Conservation (phyloP, 2,888 invertebrate genomes). For the Dicycla oo region DNA sequence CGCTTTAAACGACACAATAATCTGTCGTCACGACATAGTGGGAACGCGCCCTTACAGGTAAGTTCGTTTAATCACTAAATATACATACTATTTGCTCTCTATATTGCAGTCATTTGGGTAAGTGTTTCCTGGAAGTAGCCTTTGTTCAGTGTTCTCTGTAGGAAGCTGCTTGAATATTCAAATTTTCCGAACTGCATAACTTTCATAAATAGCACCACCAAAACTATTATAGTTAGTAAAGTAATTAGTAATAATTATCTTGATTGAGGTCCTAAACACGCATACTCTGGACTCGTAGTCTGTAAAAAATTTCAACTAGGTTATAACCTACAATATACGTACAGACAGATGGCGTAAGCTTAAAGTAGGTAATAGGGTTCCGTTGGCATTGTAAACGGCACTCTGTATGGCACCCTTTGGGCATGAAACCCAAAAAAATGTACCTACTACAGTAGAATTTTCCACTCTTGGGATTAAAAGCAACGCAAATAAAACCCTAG, state of each 20-base stretch:
- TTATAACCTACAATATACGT: too few relatives aligned
- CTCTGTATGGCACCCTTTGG: not conserved
- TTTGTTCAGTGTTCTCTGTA: not conserved
- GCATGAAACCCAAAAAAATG: not conserved
- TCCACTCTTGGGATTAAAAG: not conserved
- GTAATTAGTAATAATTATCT: too few relatives aligned
- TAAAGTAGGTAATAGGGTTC: not conserved
- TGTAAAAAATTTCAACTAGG: not conserved
- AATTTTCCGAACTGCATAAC: not conserved
- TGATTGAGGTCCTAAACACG: not conserved
- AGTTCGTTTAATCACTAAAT: too few relatives aligned
- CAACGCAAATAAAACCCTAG: slow-evolving; percentile 10
- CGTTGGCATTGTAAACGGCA: not conserved
- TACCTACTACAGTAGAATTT: not conserved
- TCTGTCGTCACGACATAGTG: too few relatives aligned
- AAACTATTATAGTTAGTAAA: not conserved
- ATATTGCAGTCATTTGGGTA: too few relatives aligned
- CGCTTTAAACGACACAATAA: too few relatives aligned
- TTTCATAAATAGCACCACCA: not conserved
- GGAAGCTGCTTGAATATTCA: not conserved
- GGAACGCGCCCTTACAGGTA: too few relatives aligned
- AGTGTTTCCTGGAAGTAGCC: not conserved
- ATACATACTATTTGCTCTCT: too few relatives aligned
- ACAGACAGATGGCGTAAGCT: not conserved
- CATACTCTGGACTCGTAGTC: not conserved